These are phyloP conservation scores for Armadillidium nasatum DNA, from an alignment of 1,140 invertebrate species.

Conservation along the genomic window DNA sequence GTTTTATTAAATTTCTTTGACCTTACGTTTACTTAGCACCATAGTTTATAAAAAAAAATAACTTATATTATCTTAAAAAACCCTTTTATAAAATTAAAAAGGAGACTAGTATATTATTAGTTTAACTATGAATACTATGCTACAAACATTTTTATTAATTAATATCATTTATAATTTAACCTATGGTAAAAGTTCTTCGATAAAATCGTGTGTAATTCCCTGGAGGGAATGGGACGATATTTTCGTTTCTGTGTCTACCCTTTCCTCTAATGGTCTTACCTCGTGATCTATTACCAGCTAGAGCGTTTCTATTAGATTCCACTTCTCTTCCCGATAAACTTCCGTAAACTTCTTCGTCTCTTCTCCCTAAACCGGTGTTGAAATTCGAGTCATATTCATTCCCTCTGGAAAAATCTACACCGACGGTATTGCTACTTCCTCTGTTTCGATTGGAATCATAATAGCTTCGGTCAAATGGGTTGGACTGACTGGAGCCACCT, in stretches of 20 bases:
- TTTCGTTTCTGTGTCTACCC: not conserved
- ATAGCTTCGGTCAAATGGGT: too few species aligned
- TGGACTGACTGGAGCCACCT: not conserved
- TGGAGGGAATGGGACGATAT: not conserved
- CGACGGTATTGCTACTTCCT: not conserved
- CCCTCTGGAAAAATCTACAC: too few species aligned
- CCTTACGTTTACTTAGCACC: not conserved
- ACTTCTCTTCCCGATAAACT: too few species aligned
- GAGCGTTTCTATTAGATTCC: too few species aligned
- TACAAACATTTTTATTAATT: not conserved
- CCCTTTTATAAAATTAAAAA: not conserved
- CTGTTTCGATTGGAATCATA: too few species aligned
- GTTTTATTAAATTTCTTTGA: too few species aligned
- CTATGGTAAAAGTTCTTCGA: not conserved
- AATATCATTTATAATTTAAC: not conserved
- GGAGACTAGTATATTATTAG: not conserved
- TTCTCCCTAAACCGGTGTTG: too few species aligned
- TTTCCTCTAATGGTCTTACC: not conserved
- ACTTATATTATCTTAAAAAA: not conserved
- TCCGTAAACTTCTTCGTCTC: too few species aligned
- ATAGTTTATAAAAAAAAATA: not conserved
- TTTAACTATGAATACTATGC: too few species aligned
- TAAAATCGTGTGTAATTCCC: not conserved
- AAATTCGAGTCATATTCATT: too few species aligned
- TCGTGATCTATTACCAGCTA: too few species aligned